Conservation (phyloP, 1,140 invertebrate genomes). For the Brachionus asplanchnoidis region DNA sequence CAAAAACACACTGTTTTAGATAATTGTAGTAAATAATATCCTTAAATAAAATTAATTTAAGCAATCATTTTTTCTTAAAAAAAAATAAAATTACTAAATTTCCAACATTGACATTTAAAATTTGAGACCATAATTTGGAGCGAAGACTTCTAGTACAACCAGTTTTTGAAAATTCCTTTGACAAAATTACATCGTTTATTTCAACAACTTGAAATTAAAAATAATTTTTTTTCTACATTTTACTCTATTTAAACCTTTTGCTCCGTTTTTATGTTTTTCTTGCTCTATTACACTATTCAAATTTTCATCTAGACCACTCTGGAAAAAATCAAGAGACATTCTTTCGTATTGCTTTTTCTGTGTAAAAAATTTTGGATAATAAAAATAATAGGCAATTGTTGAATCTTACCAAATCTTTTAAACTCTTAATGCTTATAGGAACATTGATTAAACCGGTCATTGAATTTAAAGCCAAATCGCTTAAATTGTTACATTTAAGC, state of each 20-base stretch:
- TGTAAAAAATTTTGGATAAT: not conserved
- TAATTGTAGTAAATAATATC: conserved; percentile 74
- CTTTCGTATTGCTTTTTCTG: conserved; percentile 55
- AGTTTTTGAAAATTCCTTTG: conserved; percentile 73
- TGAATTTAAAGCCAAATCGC: conserved; percentile 52
- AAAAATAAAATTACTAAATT: conserved; percentile 49
- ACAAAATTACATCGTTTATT: conserved; percentile 52
- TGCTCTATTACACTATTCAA: conserved; percentile 53
- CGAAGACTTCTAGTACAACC: conserved; percentile 73
- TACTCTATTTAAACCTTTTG: not conserved
- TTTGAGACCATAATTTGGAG: conserved; percentile 72
- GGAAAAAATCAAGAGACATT: conserved; percentile 55
- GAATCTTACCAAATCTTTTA: conserved; percentile 69
- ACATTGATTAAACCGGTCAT: conserved; percentile 81
- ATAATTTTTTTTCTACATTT: conserved; percentile 30
- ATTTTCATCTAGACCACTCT: conserved; percentile 55
- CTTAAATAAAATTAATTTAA: conserved; percentile 57
- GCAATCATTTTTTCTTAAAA: not conserved
- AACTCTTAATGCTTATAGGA: conserved; percentile 73
- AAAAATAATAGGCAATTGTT: conserved; percentile 20
- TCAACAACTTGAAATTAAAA: conserved; percentile 48
- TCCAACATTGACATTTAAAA: conserved; percentile 68
- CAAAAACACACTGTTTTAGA: conserved; percentile 73
- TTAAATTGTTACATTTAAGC: conserved; percentile 28
- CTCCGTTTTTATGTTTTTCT: conserved; percentile 55